These are phyloP conservation scores for Helleia helle DNA, from an alignment of 2,888 invertebrate genomes.

Conservation along the genomic window DNA sequence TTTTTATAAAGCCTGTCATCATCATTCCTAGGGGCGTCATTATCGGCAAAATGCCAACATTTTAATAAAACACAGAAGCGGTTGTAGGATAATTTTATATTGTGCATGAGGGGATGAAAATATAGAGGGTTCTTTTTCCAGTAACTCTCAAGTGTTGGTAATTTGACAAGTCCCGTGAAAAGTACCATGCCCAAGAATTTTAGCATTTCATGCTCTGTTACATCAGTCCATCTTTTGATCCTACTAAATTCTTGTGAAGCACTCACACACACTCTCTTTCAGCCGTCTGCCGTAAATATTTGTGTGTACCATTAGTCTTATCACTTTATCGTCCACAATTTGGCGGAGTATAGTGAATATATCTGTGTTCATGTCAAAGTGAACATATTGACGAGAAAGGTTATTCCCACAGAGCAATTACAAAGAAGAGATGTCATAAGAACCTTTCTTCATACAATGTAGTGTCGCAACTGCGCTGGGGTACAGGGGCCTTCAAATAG, in stretches of 20 bases:
- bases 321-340: neutral
- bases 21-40: constrained; percentile 8
- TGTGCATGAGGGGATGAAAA: constrained; percentile 9
- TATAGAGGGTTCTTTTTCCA: constrained; percentile 8
- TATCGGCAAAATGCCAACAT: constrained; percentile 9
- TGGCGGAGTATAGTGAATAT: neutral
- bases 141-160: constrained; percentile 9
- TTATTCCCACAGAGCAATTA: no score
- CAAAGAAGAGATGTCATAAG: no score
- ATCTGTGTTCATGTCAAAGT: neutral
- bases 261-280: no score
- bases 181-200: constrained; percentile 7
- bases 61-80: constrained; percentile 4
- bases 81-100: constrained; percentile 7
- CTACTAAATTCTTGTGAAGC: neutral
- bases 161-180: constrained; percentile 1
- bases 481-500: no score
- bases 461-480: no score
- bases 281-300: no score
- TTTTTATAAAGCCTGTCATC: constrained; percentile 8
- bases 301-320: neutral
- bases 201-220: no score
- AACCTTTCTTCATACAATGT: no score
- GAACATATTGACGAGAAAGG: neutral
- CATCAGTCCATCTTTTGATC: constrained; percentile 7